Conservation (phyloP, 1,140 invertebrate species). For the Drosophila kikkawai region DNA sequence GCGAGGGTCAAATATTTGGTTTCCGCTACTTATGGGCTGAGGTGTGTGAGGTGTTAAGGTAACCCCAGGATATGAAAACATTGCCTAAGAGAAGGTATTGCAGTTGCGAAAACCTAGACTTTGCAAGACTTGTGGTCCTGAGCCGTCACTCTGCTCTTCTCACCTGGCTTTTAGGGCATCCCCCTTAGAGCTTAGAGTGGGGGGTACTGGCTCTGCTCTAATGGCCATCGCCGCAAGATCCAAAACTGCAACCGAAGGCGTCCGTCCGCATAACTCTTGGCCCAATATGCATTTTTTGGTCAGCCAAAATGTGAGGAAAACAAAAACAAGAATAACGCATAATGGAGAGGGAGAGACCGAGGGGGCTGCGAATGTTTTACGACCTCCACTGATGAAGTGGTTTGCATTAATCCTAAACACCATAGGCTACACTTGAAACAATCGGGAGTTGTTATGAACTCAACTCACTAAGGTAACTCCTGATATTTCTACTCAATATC, state of each 20-base stretch:
- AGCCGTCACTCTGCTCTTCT: not conserved
- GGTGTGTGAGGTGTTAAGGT: not conserved
- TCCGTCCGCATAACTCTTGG: conserved; percentile 18
- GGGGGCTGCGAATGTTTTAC: conserved; percentile 6
- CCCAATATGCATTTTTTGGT: conserved; percentile 31
- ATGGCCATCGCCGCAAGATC: conserved; percentile 28
- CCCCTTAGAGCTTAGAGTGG: not conserved
- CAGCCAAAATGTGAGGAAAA: not conserved
- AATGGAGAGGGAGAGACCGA: conserved; percentile 3
- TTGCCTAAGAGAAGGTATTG: conserved; percentile 1
- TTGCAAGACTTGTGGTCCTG: conserved; percentile 22
- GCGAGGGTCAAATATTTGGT: conserved; percentile 26
- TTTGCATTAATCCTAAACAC: conserved; percentile 25
- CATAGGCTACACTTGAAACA: conserved; percentile 6
- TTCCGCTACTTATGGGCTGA: conserved; percentile 13
- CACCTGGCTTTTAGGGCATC: conserved; percentile 4
- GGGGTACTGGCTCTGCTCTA: conserved; percentile 34
- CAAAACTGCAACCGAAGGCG: conserved; percentile 10
- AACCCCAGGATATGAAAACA: not conserved
- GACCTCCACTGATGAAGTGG: conserved; percentile 34
- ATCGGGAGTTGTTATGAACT: too few relatives aligned
- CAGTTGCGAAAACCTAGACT: not conserved
- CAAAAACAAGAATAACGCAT: conserved; percentile 23
- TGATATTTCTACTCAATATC: too few relatives aligned
- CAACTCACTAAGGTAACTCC: too few relatives aligned